phyloP scores from a whole-genome alignment of 2,888 invertebrate genomes.

The Azorinus chamasolen region DNA sequence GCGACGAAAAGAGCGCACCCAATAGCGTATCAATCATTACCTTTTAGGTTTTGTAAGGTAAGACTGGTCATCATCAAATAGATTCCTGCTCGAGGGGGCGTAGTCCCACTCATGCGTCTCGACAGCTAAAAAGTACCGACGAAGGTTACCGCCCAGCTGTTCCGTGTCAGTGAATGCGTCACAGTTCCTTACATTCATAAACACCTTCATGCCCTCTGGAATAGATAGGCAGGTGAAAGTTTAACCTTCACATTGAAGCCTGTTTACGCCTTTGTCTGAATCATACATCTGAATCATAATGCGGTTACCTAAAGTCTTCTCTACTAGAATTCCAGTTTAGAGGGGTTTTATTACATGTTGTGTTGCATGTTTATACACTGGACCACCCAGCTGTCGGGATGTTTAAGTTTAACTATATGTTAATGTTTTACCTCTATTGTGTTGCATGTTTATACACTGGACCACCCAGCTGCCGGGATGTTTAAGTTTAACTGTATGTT shows the following conservation, averaged over 20 bases:
- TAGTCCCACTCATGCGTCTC: conserved; percentile 72
- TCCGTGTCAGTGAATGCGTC: conserved; percentile 14
- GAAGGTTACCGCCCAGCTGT: conserved; percentile 41
- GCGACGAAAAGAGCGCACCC: too few species aligned
- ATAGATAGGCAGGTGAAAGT: too few species aligned
- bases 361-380: conserved; percentile 66
- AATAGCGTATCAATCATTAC: too few species aligned
- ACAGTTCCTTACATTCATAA: conserved; percentile 51
- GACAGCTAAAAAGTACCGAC: conserved; percentile 62
- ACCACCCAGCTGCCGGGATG: conserved; percentile 66
- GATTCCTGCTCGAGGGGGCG: conserved; percentile 66
- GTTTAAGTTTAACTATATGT: too few species aligned
- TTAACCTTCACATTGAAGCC: too few species aligned
- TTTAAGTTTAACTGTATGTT: too few species aligned
- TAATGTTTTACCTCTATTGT: conserved; percentile 62
- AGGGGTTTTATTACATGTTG: too few species aligned
- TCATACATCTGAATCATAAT: too few species aligned
- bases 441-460: conserved; percentile 63
- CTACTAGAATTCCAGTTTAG: too few species aligned
- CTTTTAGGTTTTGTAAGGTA: conserved; percentile 58
- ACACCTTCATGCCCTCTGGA: conserved; percentile 68
- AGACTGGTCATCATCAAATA: conserved; percentile 63
- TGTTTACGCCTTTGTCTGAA: too few species aligned
- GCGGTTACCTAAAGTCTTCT: too few species aligned
- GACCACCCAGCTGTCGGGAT: conserved; percentile 65